Conservation (phyloP, 2,888 invertebrate species). For the Chrysotoxum bicinctum region DNA sequence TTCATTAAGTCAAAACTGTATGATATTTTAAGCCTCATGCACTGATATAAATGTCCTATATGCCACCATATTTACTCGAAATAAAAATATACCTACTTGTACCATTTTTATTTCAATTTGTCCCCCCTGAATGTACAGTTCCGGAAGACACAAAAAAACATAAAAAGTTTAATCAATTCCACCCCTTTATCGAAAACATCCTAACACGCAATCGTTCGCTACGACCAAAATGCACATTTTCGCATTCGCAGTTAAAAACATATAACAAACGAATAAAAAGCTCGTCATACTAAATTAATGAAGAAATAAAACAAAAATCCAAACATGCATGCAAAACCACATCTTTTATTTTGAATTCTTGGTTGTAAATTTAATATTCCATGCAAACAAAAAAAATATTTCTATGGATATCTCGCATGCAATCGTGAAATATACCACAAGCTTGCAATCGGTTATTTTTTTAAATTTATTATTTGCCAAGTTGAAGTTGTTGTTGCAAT, state of each 20-base stretch:
- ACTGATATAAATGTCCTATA: no score
- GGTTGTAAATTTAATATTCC: conserved; percentile 23
- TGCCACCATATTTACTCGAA: no score
- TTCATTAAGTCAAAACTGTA: no score
- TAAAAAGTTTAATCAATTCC: background rate
- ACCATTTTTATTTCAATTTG: no score
- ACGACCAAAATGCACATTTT: conserved; percentile 40
- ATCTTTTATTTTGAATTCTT: background rate
- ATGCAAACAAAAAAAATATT: conserved; percentile 18
- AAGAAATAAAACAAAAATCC: conserved; percentile 1
- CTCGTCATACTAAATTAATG: background rate
- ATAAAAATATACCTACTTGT: no score
- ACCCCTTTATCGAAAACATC: background rate
- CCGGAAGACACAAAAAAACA: background rate
- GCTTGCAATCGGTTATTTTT: background rate
- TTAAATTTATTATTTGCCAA: background rate
- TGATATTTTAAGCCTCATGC: no score
- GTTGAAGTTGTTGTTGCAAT: background rate
- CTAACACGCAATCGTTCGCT: background rate
- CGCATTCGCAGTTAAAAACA: conserved; percentile 5
- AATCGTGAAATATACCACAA: conserved; percentile 18
- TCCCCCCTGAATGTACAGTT: no score
- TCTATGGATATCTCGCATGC: conserved; percentile 27
- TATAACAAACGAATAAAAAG: background rate
- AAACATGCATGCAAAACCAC: conserved; percentile 28